Conservation (phyloP, 2,888 invertebrate species). For the Leptopilina myrica region DNA sequence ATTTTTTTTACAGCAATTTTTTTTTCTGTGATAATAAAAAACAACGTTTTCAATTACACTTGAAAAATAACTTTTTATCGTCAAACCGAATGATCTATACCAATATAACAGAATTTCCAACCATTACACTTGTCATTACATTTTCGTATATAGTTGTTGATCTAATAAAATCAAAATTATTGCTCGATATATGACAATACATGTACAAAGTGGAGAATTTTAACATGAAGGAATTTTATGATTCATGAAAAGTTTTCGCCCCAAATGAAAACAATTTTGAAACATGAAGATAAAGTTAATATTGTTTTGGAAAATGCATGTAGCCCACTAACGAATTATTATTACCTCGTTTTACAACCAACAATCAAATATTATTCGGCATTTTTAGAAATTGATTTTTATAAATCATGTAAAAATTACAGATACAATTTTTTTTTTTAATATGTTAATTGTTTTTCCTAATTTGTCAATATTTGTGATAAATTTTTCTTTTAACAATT, state of each 20-base stretch:
- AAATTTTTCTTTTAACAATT: too few species aligned
- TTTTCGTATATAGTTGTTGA: slow-evolving; percentile 29
- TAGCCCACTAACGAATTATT: neutral
- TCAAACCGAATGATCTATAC: neutral
- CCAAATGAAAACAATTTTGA: slow-evolving; percentile 30
- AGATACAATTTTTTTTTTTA: too few species aligned
- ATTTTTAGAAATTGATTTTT: neutral
- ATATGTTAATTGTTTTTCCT: too few species aligned
- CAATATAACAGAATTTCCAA: slow-evolving; percentile 7
- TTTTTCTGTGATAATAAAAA: too few species aligned
- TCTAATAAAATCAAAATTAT: slow-evolving; percentile 33
- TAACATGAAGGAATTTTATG: slow-evolving; percentile 28
- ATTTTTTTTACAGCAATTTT: too few species aligned
- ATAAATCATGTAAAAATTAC: too few species aligned
- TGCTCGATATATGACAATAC: slow-evolving; percentile 21
- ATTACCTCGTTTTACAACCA: neutral
- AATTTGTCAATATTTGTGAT: too few species aligned
- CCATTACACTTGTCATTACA: slow-evolving; percentile 24
- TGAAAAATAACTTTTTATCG: slow-evolving; percentile 11
- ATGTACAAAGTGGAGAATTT: slow-evolving; percentile 12
- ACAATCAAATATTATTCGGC: neutral
- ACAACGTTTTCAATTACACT: too few species aligned
- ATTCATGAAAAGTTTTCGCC: slow-evolving; percentile 25
- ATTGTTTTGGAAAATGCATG: neutral
- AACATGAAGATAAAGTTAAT: slow-evolving; percentile 27